Conservation (phyloP, 2,888 invertebrate species). For the Dynastes tityus region DNA sequence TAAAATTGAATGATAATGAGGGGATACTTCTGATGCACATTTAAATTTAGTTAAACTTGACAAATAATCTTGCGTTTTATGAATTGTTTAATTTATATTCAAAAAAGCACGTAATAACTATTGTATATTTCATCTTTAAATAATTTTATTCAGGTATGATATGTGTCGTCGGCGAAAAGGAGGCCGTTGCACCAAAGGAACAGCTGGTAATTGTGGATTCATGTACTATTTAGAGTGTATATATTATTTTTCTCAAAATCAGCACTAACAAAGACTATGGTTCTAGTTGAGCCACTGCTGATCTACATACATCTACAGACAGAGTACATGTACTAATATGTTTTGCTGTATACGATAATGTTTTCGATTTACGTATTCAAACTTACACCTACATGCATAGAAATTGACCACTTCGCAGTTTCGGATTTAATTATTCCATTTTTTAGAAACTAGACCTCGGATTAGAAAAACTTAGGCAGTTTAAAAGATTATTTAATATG, state of each 20-base stretch:
- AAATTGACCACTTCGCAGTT: no score
- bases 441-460: no score
- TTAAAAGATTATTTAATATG: no score
- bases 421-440: no score
- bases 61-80: background rate
- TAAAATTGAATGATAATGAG: no score
- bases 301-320: slow-evolving; percentile 37
- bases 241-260: slow-evolving; percentile 48
- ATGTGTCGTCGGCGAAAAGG: slow-evolving; percentile 98
- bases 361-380: slow-evolving; percentile 5
- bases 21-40: no score
- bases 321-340: slow-evolving; percentile 41
- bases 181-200: slow-evolving; percentile 98
- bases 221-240: slow-evolving; percentile 47
- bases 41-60: no score
- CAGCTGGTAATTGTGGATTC: slow-evolving; percentile 85
- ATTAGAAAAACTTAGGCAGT: no score
- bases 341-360: slow-evolving; percentile 8
- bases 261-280: slow-evolving; percentile 51
- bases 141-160: slow-evolving; percentile 86
- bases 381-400: no score
- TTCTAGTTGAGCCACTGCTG: slow-evolving; percentile 50
- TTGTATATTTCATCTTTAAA: background rate
- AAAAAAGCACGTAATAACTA: background rate
- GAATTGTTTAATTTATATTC: background rate